These are phyloP conservation scores for Patiria pectinifera DNA, from an alignment of 53 echinoderm and acorn worm genomes.

Conservation along the genomic window DNA sequence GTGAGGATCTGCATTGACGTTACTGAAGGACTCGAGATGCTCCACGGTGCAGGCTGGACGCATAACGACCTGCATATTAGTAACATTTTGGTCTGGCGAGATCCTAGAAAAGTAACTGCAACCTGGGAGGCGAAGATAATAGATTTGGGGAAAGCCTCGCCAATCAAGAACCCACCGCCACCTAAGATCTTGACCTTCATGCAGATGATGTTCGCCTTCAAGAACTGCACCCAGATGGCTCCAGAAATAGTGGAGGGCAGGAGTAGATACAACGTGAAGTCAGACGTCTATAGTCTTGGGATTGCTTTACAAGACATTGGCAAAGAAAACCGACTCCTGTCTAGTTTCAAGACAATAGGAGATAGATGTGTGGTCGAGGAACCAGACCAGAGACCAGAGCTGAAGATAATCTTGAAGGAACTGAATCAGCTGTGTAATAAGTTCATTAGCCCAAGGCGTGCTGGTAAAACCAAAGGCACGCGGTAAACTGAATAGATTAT, in stretches of 20 bases:
- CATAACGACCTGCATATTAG: conserved; percentile 52
- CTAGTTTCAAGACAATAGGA: conserved; percentile 29
- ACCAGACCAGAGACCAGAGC: conserved; percentile 20
- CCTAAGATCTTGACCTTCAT: conserved; percentile 11
- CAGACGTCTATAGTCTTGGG: conserved; percentile 54
- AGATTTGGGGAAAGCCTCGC: conserved; percentile 37
- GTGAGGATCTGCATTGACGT: conserved; percentile 42
- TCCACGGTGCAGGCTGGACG: conserved; percentile 40
- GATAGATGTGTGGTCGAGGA: conserved; percentile 33
- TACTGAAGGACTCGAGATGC: conserved; percentile 29
- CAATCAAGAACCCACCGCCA: conserved; percentile 28
- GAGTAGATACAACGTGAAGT: conserved; percentile 39
- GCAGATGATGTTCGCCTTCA: conserved; percentile 3
- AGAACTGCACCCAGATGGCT: conserved; percentile 55
- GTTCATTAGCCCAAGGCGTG: conserved; percentile 20
- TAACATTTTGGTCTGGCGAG: conserved; percentile 52
- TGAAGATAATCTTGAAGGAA: conserved; percentile 32
- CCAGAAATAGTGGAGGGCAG: conserved; percentile 47
- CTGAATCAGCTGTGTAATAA: conserved; percentile 16
- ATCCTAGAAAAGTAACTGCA: conserved; percentile 13
- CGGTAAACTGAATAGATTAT: background rate
- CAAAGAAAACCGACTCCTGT: conserved; percentile 13
- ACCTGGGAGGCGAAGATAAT: conserved; percentile 53
- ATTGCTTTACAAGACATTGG: conserved; percentile 34
- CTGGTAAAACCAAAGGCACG: background rate